Base-by-base conservation (phyloP, 2,888 invertebrate genomes). In the Bombyx huttoni region DNA sequence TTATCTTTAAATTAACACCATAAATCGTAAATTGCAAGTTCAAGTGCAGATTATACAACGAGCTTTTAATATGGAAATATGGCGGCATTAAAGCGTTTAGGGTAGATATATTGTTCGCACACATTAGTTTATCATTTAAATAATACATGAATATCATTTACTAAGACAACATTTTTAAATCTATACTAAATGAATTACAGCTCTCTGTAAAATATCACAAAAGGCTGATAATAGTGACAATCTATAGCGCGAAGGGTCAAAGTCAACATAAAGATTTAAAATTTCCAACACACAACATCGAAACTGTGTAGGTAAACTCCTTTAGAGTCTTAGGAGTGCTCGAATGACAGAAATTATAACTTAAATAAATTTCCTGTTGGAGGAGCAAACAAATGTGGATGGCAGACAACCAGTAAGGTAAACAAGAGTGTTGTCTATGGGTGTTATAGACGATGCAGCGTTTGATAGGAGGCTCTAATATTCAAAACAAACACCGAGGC, bases 341-440 rank as follows among this genome's bases (percentile, higher is more conserved):
- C 66, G 68, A 81, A 85, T 86, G 82, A 82, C 84, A 87, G 77
- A 82, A 86, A 84, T 84, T 85, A 84, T 81, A 80, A 79, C 79
- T 80, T 72, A 81, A 86, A 86, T 86, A 85, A 86, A 87, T 88
- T 85, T 88, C 87, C 87, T 84, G 87, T 84, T 81, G 75, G 72
- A 58, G 62, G 55, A 68, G 79, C 73, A 85, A 86, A 88, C 87
- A 87, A 73, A 76, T 72, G 67, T 63, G 72, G 67, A 70, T 71
- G 70, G 63, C 63, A 65, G 72, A 72, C 76, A 83, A 81, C 76
- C 71, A 65, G 78, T 73, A 75, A 68, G 56, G 70, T 62, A 84
- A 82, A 87, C 82, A 82, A 63, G 68, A 68, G 72, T 73, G 73
- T 70, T 78, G 75, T 80, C 78, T 78, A 79, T 81, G 78, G 78